Evolutionary conservation across 2,113 vertebrate species (phyloP), one percentile per base, ranked within the genome.

Genomic region (Alethe diademata): DNA sequence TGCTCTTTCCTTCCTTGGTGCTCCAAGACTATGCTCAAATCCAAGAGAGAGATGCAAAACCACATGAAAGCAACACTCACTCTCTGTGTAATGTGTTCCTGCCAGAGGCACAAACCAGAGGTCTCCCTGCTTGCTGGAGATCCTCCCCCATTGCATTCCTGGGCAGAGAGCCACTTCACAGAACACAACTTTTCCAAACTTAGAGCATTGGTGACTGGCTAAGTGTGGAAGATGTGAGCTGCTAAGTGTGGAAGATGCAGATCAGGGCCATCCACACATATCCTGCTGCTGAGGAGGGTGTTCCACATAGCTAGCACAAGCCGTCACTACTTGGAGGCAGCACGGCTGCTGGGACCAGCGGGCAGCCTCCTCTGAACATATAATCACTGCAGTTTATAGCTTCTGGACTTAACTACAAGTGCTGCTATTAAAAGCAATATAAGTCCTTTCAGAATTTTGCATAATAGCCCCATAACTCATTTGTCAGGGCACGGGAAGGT

Each of bases 41-140:
- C 40, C 92, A 48, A 92, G 29, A 78, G n/a, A 61, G 70, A 79
- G 81, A 71, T 26, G 61, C 65, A 91, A 92, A 91, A 86, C 86
- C 92, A 80, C 83, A 91, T 38, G 61, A 95, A 94, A 92, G 73
- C 53, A 87, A 74, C 53, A 66, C 48, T 82, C 28, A 23, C 69
- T 60, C 9, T 14, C 60, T 5, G 3, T 33, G 65, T 64, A 89
- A 89, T 14, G 64, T 53, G 74, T 12, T 96, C 74, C 81, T 72
- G 66, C 31, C n/a, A 95, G 73, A 91, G 74, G 92, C 81, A 88
- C 83, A 89, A 71, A 73, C 18, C 12, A n/a, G 80, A 91, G 71
- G 86, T 80, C 82, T 96, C 4, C 2, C 7, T 70, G 72, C 84
- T 60, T 35, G 82, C 88, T 79, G 45, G 61, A 90, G 86, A 76